A percentile compares a stretch with the other conserved stretches of the same genome.
phyloP scores from a whole-genome alignment of 2,888 invertebrate species.

The Eucera pruinosa region DNA sequence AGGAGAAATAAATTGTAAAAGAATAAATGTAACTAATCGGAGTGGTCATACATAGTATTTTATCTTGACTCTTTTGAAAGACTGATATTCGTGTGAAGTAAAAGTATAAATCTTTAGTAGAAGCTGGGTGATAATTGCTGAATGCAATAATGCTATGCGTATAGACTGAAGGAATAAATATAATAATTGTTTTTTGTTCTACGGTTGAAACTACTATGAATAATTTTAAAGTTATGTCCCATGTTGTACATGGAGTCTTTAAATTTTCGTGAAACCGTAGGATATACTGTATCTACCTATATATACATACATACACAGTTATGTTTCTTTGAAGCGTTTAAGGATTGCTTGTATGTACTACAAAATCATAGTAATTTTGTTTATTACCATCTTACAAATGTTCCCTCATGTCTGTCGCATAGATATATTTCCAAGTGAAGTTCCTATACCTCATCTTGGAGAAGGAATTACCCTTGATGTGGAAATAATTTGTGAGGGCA shows the following conservation, averaged over 20 bases:
- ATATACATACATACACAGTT: conserved; percentile 6
- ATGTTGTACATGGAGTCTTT: conserved; percentile 32
- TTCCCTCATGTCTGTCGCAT: conserved; percentile 57
- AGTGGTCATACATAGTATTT: conserved; percentile 35
- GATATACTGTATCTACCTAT: conserved; percentile 4
- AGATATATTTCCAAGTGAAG: conserved; percentile 56
- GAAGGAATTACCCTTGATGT: conserved; percentile 40
- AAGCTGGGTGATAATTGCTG: conserved; percentile 60
- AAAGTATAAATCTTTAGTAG: conserved; percentile 60
- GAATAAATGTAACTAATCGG: neutral
- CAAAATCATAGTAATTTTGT: conserved; percentile 44
- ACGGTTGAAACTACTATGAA: conserved; percentile 11
- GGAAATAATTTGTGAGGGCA: conserved; percentile 36
- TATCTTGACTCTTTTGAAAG: conserved; percentile 68
- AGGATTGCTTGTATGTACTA: conserved; percentile 24
- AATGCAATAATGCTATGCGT: conserved; percentile 58
- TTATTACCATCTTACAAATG: conserved; percentile 35
- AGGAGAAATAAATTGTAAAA: neutral
- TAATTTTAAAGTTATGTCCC: conserved; percentile 31
- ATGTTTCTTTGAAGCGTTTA: conserved; percentile 11
- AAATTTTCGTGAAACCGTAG: conserved; percentile 3
- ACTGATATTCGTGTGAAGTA: conserved; percentile 57
- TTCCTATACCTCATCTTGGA: conserved; percentile 53
- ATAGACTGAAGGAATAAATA: conserved; percentile 51
- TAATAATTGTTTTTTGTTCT: conserved; percentile 42